These are phyloP conservation scores for Bellardia bayeri DNA, from an alignment of 2,888 invertebrate species.

Conservation along the genomic window DNA sequence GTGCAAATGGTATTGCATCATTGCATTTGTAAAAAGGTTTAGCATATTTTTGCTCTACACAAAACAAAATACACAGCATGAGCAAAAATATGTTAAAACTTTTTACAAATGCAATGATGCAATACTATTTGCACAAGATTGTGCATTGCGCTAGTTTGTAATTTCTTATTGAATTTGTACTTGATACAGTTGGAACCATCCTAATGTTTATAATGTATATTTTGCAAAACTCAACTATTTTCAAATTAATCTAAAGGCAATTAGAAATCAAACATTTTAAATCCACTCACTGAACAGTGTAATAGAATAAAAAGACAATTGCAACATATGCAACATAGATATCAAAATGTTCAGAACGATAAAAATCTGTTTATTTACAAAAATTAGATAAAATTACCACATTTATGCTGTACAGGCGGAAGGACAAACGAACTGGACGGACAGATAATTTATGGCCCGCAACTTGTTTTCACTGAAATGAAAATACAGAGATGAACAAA, in stretches of 20 bases:
- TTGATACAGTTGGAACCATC: no score
- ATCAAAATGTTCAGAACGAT: background rate
- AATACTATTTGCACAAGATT: no score
- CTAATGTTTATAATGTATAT: no score
- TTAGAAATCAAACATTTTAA: conserved; percentile 22
- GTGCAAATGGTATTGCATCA: no score
- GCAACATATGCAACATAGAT: conserved; percentile 63
- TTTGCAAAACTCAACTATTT: background rate
- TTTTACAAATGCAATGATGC: no score
- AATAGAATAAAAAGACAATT: conserved; percentile 49
- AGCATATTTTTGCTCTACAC: no score
- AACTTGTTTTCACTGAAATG: conserved; percentile 53
- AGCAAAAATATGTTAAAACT: no score
- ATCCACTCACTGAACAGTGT: conserved; percentile 57
- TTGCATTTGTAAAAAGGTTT: no score
- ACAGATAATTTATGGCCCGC: conserved; percentile 59
- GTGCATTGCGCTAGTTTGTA: no score
- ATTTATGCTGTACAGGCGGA: background rate
- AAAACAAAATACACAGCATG: no score
- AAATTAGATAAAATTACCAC: conserved; percentile 53
- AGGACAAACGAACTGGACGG: conserved; percentile 3
- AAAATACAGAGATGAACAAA: conserved; percentile 16
- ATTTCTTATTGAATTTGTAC: no score
- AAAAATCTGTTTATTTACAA: conserved; percentile 14
- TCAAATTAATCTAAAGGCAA: background rate